A percentile compares a stretch with the other conserved stretches of the same genome.
Evolutionary conservation across 2,113 vertebrate genomes (phyloP).

Genomic region (Corynorhinus townsendii): DNA sequence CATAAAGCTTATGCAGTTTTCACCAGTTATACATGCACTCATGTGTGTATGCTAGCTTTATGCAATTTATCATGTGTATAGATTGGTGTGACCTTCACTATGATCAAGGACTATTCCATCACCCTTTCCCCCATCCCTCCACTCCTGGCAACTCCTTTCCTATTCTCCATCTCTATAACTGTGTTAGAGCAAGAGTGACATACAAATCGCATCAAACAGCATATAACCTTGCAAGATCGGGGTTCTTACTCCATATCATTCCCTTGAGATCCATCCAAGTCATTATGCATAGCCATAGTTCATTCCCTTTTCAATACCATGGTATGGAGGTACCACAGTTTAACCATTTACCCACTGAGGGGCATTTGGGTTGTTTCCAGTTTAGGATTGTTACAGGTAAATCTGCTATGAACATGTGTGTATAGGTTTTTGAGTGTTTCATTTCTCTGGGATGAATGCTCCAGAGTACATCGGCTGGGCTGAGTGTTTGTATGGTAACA

Average conservation of each 20-base stretch:
- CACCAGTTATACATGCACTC: accelerated
- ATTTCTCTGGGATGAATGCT: not conserved
- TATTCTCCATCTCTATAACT: not conserved
- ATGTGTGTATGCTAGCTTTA: accelerated
- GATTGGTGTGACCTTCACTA: no score
- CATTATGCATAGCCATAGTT: not conserved
- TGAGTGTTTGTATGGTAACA: not conserved
- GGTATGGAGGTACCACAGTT: not conserved
- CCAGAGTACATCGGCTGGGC: not conserved
- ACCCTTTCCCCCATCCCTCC: not conserved
- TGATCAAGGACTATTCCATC: not conserved
- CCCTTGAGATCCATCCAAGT: not conserved
- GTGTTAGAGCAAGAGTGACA: not conserved
- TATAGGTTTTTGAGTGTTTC: not conserved
- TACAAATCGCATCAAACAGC: not conserved
- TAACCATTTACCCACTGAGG: not conserved
- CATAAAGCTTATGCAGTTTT: not conserved
- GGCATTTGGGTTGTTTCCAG: not conserved
- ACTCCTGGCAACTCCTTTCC: not conserved
- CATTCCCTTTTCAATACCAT: not conserved
- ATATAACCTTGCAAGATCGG: not conserved
- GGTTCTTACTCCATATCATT: not conserved
- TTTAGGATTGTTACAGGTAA: not conserved
- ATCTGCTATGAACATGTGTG: accelerated
- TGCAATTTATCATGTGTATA: not conserved